Percentiles rank a stretch among this genome's conserved stretches.
Evolutionary conservation across 2,113 vertebrate genomes (phyloP).

Genomic region (Corythaeola cristata): DNA sequence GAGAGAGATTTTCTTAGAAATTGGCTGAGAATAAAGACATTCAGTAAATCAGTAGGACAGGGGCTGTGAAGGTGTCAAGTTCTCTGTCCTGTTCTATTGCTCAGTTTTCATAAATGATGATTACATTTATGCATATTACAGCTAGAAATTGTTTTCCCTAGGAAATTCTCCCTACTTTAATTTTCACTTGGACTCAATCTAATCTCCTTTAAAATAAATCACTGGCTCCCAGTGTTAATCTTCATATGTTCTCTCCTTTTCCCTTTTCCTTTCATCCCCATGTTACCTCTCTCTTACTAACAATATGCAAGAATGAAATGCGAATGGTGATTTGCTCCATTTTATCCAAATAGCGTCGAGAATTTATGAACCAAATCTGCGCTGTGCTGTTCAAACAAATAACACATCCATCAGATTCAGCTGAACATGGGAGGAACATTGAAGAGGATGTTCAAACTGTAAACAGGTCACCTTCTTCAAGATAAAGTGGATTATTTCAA

Average conservation of each 20-base stretch:
- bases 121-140: background rate
- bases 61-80: background rate
- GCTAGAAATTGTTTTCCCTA: background rate
- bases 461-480: conserved; percentile 4
- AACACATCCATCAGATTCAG: background rate
- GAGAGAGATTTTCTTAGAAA: background rate
- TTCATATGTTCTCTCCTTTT: background rate
- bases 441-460: background rate
- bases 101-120: background rate
- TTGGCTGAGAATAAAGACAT: background rate
- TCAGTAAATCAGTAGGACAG: background rate
- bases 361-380: background rate
- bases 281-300: background rate
- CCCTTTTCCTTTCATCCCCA: background rate
- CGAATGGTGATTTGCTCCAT: background rate
- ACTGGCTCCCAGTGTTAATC: background rate
- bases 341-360: background rate
- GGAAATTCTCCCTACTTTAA: background rate
- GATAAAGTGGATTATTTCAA: background rate
- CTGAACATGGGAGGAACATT: background rate
- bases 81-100: background rate
- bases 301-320: background rate
- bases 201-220: background rate
- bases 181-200: background rate
- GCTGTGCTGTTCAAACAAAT: background rate